These are phyloP conservation scores for Lycaena phlaeas DNA, from an alignment of 2,888 invertebrate species.

Conservation along the genomic window DNA sequence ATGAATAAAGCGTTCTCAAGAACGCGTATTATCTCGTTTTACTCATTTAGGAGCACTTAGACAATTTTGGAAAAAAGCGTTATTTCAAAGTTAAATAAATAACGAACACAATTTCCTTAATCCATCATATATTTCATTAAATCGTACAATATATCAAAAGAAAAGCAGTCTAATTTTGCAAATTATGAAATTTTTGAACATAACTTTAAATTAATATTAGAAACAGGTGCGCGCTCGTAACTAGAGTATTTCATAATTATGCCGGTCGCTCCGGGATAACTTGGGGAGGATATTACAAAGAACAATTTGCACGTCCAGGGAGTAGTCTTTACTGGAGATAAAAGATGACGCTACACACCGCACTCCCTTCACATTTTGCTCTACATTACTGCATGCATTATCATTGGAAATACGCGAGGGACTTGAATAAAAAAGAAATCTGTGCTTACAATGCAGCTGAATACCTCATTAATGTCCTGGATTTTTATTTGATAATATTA, in stretches of 20 bases:
- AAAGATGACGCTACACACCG: slow-evolving; percentile 17
- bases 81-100: not conserved
- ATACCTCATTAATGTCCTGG: not conserved
- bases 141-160: slow-evolving; percentile 8
- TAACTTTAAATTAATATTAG: slow-evolving; percentile 25
- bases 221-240: slow-evolving; percentile 25
- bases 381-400: slow-evolving; percentile 23
- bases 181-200: slow-evolving; percentile 22
- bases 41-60: too few relatives aligned
- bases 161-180: slow-evolving; percentile 18
- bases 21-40: too few relatives aligned
- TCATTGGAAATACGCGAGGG: slow-evolving; percentile 23
- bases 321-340: slow-evolving; percentile 16
- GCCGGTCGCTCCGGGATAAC: slow-evolving; percentile 21
- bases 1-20: too few relatives aligned
- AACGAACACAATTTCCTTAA: slow-evolving; percentile 5
- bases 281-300: slow-evolving; percentile 25
- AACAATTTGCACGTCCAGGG: slow-evolving; percentile 24
- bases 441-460: not conserved
- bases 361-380: slow-evolving; percentile 17
- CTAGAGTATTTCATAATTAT: slow-evolving; percentile 26
- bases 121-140: slow-evolving; percentile 11
- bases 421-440: not conserved
- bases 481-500: too few relatives aligned
- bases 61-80: too few relatives aligned